A percentile compares a stretch with the other conserved stretches of the same genome.
These are phyloP conservation scores for Euclidia mi DNA, from an alignment of 2,888 invertebrate genomes.

Conservation along the genomic window DNA sequence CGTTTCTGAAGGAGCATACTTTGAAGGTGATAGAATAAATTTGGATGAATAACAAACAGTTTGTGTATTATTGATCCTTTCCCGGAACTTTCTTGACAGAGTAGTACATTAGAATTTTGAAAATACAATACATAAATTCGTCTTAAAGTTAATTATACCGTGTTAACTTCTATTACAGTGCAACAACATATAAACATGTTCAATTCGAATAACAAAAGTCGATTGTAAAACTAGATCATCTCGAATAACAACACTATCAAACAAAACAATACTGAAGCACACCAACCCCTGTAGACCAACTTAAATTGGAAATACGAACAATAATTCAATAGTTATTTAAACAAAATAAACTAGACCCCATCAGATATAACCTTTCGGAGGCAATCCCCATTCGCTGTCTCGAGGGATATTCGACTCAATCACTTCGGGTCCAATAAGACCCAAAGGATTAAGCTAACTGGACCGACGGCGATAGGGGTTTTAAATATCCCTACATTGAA, in stretches of 20 bases:
- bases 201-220: not conserved
- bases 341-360: constrained; percentile 27
- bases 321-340: constrained; percentile 24
- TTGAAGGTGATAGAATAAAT: too few species aligned
- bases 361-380: constrained; percentile 27
- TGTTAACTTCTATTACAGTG: too few species aligned
- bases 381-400: constrained; percentile 14
- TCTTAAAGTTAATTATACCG: too few species aligned
- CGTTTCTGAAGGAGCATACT: too few species aligned
- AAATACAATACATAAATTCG: too few species aligned
- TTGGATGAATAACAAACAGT: too few species aligned
- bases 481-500: constrained; percentile 41
- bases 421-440: constrained; percentile 26
- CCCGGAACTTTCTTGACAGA: too few species aligned
- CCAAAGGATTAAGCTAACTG: constrained; percentile 38
- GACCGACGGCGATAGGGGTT: constrained; percentile 35
- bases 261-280: constrained; percentile 3
- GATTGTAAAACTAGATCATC: not conserved
- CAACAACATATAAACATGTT: too few species aligned
- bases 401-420: constrained; percentile 27
- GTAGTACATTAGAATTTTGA: too few species aligned
- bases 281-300: constrained; percentile 3
- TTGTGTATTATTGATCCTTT: too few species aligned
- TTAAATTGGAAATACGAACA: constrained; percentile 20
- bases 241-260: not conserved